Base-by-base conservation (phyloP, 2,888 invertebrate genomes). In the Tenthredo scrophulariae region DNA sequence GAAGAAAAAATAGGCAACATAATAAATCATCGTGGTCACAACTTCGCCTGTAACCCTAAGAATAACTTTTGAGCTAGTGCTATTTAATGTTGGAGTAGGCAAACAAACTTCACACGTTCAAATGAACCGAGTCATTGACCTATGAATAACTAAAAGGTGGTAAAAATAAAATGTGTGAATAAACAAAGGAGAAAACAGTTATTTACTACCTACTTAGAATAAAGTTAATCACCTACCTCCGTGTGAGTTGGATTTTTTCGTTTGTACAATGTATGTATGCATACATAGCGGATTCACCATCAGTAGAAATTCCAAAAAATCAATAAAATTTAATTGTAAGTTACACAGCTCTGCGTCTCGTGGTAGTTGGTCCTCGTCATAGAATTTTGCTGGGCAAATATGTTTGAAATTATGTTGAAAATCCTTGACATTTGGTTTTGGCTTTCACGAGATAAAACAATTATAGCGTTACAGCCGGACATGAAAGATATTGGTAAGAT, bases 121-220 rank as follows among this genome's bases (percentile, higher is more conserved):
- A 77, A 54, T 43, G 18, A 40, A 43, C 26, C 29, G 77, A 77
- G 77, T 77, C 50, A 77, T 13, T 54, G 54, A 50, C 50, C 29
- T 29, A 6, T 33, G 33, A 77, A 33, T 15, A 77, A 54, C 18
- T 18, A 6, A 46, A 26, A 18, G 33, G 18, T 46, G 50, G 37
- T 50, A 29, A 18, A 33, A 33, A 54, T 77, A 29, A 77, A 50
- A 29, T 77, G 18, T 77, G 46, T 29, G 50, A 77, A 77, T 54
- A 77, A 77, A 54, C 62, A 80, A 62, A 58, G 40, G 40, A 29
- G 80, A 40, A 15, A 80, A 62, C 40, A 50, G 58, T 80, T 40
- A 37, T 80, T 80, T 13, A 80, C 58, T 74, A 33, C n/a, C n/a
- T 50, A 80, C 15, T 62, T 40, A 40, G 37, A 62, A 62, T 40